A percentile compares a stretch with the other conserved stretches of the same genome.
These are phyloP conservation scores for Cerastis rubricosa DNA, from an alignment of 2,888 invertebrate species.

Conservation along the genomic window DNA sequence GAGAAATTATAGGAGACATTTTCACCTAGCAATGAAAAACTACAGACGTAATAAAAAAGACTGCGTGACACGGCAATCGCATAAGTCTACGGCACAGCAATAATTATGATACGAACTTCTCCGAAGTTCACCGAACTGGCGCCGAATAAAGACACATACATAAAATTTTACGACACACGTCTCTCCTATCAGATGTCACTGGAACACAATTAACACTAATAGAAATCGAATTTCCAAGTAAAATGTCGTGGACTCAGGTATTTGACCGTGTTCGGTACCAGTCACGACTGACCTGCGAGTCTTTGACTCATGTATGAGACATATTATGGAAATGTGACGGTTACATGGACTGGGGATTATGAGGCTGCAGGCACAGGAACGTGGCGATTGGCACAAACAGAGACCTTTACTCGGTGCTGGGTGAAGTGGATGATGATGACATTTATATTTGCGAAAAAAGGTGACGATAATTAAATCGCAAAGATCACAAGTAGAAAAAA, in stretches of 20 bases:
- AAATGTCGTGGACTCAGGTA: constrained; percentile 51
- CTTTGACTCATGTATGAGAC: constrained; percentile 41
- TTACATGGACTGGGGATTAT: not conserved
- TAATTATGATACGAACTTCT: constrained; percentile 60
- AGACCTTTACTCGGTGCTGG: not conserved
- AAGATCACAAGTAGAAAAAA: too few species aligned
- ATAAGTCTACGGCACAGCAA: constrained; percentile 18
- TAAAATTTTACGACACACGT: constrained; percentile 66
- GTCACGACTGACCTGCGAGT: constrained; percentile 28
- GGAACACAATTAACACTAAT: constrained; percentile 64
- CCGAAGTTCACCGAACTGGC: constrained; percentile 48
- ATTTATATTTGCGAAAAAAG: not conserved
- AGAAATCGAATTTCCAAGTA: constrained; percentile 65
- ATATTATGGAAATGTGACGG: constrained; percentile 27
- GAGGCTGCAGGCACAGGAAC: not conserved
- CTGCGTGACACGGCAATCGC: constrained; percentile 2
- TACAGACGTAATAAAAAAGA: constrained; percentile 24
- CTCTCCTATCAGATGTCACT: constrained; percentile 57
- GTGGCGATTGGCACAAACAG: not conserved
- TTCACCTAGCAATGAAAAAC: not conserved
- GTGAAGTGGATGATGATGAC: not conserved
- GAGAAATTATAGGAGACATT: not conserved
- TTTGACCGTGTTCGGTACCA: constrained; percentile 40
- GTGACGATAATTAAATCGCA: not conserved
- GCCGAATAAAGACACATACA: constrained; percentile 60